A percentile compares a stretch with the other conserved stretches of the same genome.
Evolutionary conservation across 2,888 invertebrate genomes (phyloP).

Genomic region (Autographa gamma): DNA sequence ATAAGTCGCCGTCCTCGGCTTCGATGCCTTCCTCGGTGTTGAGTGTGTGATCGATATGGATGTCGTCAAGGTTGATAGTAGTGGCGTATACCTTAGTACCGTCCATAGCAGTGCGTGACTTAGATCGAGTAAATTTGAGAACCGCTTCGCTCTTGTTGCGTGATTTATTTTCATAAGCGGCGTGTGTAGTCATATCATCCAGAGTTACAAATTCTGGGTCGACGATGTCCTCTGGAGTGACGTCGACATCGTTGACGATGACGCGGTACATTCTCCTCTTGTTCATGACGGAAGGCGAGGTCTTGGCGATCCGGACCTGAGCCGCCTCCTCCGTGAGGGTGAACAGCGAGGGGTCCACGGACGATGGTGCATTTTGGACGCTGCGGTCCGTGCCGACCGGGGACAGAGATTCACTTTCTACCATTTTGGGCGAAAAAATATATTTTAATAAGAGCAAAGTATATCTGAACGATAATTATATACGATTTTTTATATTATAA

Average conservation of each 20-base stretch:
- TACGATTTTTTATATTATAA: neutral
- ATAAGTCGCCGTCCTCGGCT: slow-evolving; percentile 67
- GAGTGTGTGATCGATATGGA: slow-evolving; percentile 84
- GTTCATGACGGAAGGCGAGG: slow-evolving; percentile 69
- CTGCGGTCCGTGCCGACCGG: neutral
- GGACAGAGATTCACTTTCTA: neutral
- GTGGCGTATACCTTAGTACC: slow-evolving; percentile 80
- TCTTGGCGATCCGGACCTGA: slow-evolving; percentile 55
- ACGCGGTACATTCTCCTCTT: slow-evolving; percentile 72
- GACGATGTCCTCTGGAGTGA: slow-evolving; percentile 78
- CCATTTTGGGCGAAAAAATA: neutral
- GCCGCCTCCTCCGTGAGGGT: neutral
- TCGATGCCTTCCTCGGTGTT: slow-evolving; percentile 78
- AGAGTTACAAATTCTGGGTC: slow-evolving; percentile 72
- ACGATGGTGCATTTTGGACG: neutral
- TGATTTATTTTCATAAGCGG: slow-evolving; percentile 75
- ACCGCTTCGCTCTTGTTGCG: slow-evolving; percentile 68
- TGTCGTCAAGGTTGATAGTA: slow-evolving; percentile 86
- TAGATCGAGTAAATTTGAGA: slow-evolving; percentile 64
- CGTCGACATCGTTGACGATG: slow-evolving; percentile 67
- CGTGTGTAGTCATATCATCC: slow-evolving; percentile 75
- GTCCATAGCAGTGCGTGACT: slow-evolving; percentile 63
- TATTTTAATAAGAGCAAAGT: neutral
- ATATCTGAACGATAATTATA: neutral
- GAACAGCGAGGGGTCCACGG: slow-evolving; percentile 8